Evolutionary conservation across 2,113 vertebrate genomes (phyloP), one percentile per base, ranked within the genome.

Genomic region (Monopterus albus): DNA sequence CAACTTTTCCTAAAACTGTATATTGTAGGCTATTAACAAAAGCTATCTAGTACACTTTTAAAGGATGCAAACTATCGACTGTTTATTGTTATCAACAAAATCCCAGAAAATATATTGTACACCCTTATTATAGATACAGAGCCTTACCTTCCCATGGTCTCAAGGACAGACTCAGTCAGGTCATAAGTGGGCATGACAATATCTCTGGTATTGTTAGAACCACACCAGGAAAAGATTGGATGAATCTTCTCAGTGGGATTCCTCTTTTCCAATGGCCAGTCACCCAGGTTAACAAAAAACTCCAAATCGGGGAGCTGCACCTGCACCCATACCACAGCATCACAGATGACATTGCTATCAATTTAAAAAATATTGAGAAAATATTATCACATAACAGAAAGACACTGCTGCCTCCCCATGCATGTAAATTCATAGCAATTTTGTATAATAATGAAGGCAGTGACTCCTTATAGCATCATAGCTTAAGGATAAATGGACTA

Each of bases 171-270:
- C 79, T 99, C 98, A 0, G 97, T 98, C 88, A 99, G 84, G 85
- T 99, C 98, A 0, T 99, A 99, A 2, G 98, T 99, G 33, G 97
- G 98, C 96, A 99, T 98, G 72, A 99, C 96, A 0, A 99, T 97
- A 66, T 99, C 98, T 83, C 89, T 93, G 43, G 97, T 96, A 15
- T 96, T 96, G 25, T 86, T 95, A 31, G 97, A 99, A 45, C 98
- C 98, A 78, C 98, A 99, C 97, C 97, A 99, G 0, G 98, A 99
- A 85, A 99, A 98, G 85, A 99, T 96, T 0, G 98, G 97, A 64
- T 96, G 96, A 64, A 96, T 82, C 11, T 90, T 93, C 49, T 95
- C 87, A 0, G 75, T 38, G 36, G 91, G 65, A 72, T 94, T 95
- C 84, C 91, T 96, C 79, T 97, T 99, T 83, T 98, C 98, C 86